These are phyloP conservation scores for Mnemiopsis leidyi DNA, from an alignment of 37 sponge, comb jelly and placozoan species.

Conservation along the genomic window DNA sequence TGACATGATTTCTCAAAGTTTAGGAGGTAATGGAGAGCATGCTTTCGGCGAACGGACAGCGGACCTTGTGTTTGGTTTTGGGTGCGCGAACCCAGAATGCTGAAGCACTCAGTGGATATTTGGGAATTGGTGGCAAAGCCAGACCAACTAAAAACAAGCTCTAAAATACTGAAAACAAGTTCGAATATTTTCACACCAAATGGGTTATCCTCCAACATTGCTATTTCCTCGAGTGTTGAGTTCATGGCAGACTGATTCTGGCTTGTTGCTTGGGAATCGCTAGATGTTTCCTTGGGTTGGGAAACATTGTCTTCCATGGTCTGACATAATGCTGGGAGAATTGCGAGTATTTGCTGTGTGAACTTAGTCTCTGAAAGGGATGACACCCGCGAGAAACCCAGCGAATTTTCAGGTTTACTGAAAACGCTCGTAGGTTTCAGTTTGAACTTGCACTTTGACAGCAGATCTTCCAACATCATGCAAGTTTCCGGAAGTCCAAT, in stretches of 20 bases:
- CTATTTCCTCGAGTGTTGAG: constrained; percentile 28
- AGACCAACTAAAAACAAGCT: constrained; percentile 42
- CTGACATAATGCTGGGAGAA: constrained; percentile 31
- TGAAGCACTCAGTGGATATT: background rate
- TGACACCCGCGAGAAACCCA: background rate
- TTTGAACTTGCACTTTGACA: constrained; percentile 31
- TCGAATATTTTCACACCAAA: background rate
- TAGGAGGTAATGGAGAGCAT: constrained; percentile 43
- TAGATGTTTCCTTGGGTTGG: background rate
- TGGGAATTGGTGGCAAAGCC: background rate
- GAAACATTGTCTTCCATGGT: constrained; percentile 9
- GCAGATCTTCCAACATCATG: constrained; percentile 23
- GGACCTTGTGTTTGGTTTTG: constrained; percentile 18
- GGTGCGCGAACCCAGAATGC: background rate
- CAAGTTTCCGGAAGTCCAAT: background rate
- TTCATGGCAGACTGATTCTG: background rate
- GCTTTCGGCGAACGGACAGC: constrained; percentile 5
- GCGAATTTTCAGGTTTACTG: background rate
- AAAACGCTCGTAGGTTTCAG: constrained; percentile 2
- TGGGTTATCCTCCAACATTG: background rate
- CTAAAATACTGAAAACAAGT: constrained; percentile 28
- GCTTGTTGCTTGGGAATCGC: background rate
- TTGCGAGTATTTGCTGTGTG: background rate
- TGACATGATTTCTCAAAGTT: background rate
- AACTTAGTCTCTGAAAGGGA: background rate